Evolutionary conservation across 2,888 invertebrate species (phyloP), one percentile per base, ranked within the genome.

Genomic region (Drosophila stalkeri): DNA sequence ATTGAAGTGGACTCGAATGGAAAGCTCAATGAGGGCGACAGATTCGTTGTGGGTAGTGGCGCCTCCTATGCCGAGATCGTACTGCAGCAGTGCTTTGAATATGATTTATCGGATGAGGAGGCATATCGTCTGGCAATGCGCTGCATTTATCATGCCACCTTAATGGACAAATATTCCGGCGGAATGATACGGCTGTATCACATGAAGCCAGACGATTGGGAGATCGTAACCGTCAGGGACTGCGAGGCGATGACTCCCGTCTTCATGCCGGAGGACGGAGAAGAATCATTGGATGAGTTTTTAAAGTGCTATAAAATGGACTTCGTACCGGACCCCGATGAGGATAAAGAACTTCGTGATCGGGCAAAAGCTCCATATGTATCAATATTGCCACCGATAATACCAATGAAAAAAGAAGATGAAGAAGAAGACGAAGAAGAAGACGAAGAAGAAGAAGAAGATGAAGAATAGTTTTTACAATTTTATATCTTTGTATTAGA

Each of bases 1-100:
- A 98, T 98, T 93, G 99, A 98, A 90, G 97, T 99, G 12, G 99
- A 99, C 94, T 98, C 97, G 66, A 98, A 99, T 90, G 99, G 99
- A 5, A 96, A 97, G 0, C 95, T 99, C 64, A 96, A 97, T 1
- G 95, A 97, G 0, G 98, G 99, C 64, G 96, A 97, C 92, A 95
- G 98, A 62, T 99, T 99, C 94, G 98, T 98, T 1, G 98, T 99
- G 12, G 99, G 99, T 56, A 99, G 99, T 33, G 99, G 99, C 0
- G 97, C 98, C 0, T 95, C 98, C 39, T 98, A 97, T 93, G 99
- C 99, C 0, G 98, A 98, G 92, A 99, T 99, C 93, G 97, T 99
- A 0, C 93, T 99, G 64, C 99, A 99, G 94, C 96, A 97, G 37
- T 97, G 97, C 0, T 97, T 96, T 92, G 94, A 94, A 68, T 97